A percentile compares a stretch with the other conserved stretches of the same genome.
Evolutionary conservation across 2,797 vertebrate genomes (phyloP).

Genomic region (Varecia variegata): DNA sequence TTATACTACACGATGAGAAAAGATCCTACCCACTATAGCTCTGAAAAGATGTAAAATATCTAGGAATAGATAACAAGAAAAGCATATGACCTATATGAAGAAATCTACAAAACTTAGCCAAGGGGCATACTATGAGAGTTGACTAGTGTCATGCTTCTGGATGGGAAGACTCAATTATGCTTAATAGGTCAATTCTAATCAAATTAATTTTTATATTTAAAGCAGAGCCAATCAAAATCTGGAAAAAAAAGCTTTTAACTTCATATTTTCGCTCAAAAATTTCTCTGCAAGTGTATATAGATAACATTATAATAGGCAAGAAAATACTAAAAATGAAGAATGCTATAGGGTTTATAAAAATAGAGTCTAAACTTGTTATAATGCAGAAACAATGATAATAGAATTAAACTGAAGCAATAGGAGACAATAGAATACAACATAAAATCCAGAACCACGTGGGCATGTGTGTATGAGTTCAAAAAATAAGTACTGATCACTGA

Average conservation of each 20-base stretch:
- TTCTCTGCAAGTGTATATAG: background rate
- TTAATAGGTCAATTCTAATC: background rate
- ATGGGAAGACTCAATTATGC: background rate
- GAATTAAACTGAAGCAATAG: background rate
- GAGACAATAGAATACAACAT: background rate
- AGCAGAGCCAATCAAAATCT: background rate
- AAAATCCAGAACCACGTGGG: background rate
- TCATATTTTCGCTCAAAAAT: constrained; percentile 39
- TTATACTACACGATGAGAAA: background rate
- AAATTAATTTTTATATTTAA: constrained; percentile 32
- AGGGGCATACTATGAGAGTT: background rate
- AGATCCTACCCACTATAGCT: background rate
- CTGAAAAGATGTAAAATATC: background rate
- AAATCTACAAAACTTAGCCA: background rate
- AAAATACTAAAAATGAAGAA: constrained; percentile 22
- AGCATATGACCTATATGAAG: background rate
- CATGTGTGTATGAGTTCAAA: background rate
- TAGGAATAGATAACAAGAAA: background rate
- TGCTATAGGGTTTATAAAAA: background rate
- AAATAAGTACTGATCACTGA: background rate
- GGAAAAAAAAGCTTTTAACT: constrained; percentile 1
- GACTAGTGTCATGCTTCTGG: background rate
- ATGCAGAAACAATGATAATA: background rate
- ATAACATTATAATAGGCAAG: background rate
- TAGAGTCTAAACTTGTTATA: background rate